Evolutionary conservation across 92 coral and sea anemone species (phyloP), one percentile per base, ranked within the genome.

Genomic region (Umimayanthus kanabou): DNA sequence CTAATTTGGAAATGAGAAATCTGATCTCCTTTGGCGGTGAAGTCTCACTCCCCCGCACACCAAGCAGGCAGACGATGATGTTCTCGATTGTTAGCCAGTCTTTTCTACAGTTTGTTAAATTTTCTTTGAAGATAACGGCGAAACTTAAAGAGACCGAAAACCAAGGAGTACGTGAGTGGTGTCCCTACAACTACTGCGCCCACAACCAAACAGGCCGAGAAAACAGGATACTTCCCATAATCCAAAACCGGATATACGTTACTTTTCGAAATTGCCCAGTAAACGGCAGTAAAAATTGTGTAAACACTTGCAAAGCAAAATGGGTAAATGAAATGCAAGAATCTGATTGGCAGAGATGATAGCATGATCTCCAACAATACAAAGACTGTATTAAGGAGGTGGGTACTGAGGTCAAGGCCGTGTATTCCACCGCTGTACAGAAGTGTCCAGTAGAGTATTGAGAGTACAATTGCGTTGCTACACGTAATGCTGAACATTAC

Each of bases 81-180:
- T 53, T 53, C 3, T 53, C 58, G 11, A 2, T 11, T 18, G 20
- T 53, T 53, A 2, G 3, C 4, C 20, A 53, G 1, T 58, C 7
- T 28, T 33, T 49, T 5, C 33, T 73, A 74, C 11, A 7, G 67
- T 30, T 85, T 92, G 61, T 85, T 58, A 40, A 91, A 87, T 81
- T 92, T 94, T 14, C 16, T 37, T 55, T 65, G 85, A 42, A 92
- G 74, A 55, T 87, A 92, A 76, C 88, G 65, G 18, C 99, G 90
- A 39, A 96, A 79, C 91, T 95, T 95, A 57, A 88, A 93, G 89
- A 96, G 85, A 26, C 97, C 99, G 77, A 89, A 94, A 47, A 96
- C 25, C 11, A 90, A 45, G 5, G 86, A 79, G 84, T 96, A 95
- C 25, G 40, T 20, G 23, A 96, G 70, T 0, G 98, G 97, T 25